Evolutionary conservation across 2,888 invertebrate genomes (phyloP), one percentile per base, ranked within the genome.

Genomic region (Ennomos quercinarius): DNA sequence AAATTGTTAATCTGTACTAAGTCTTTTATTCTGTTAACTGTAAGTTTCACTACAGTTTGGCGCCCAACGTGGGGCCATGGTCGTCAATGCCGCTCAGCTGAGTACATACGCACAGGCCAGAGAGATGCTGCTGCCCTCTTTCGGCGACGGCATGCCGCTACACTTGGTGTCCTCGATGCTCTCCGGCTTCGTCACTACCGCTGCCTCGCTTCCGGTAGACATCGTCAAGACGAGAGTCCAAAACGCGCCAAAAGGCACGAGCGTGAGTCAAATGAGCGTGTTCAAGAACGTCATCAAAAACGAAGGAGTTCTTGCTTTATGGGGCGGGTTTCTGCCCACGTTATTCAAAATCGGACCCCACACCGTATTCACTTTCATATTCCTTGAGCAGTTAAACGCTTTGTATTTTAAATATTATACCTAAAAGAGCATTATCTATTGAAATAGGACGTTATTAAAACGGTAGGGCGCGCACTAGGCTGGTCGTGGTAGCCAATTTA

Each of bases 201-300:
- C 95, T 10, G 97, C 97, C 1, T 99, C 99, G 0, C 96, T 99
- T 95, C 99, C 99, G 0, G 96, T 99, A n/a, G 99, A 99, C 86
- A 99, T 99, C 77, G 97, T 98, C 10, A 99, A 99, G 89, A 99
- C 99, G 8, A 96, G 98, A 80, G 98, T 99, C 68, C 99, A 99
- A 92, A 99, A 98, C 79, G 98, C 99, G 96, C 94, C 97, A 8
- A 98, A 98, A 84, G 90, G 95, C 84, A 46, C 97, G 95, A 36
- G 4, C 6, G 34, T 46, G 5, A 55, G 95, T 95, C 52, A 85
- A 68, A 49, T 96, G 0, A 96, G 97, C 84, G 98, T 99, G 0
- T 86, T 99, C 37, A 72, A 80, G 0, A 95, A 95, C 79, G 95
- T 98, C 4, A 84, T 98, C 9, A 93, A 94, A 59, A 96, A 97